Base-by-base conservation (phyloP, 2,113 vertebrate species). In the Macquaria australasica region DNA sequence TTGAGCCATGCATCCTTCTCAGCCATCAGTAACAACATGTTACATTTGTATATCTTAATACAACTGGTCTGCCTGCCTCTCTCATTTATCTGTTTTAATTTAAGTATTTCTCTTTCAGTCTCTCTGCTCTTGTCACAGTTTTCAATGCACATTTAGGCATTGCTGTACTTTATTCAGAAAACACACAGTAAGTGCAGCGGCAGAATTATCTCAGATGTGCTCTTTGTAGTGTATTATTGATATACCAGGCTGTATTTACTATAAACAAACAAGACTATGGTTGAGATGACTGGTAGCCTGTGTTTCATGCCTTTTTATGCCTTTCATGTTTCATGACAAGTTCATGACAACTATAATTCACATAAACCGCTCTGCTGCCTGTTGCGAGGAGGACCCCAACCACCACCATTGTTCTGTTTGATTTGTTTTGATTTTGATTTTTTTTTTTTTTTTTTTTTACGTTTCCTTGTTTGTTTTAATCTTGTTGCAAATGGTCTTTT, bases 391-490 rank as follows among this genome's bases (percentile, higher is more conserved):
- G 34, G 74, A 66, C 8, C 3, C 10, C 21, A 39, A 18, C 15
- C 63, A 45, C 39, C 74, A 21, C 6, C 62, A 14, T 9, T 78
- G 15, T 56, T 28, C 6, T 56, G 62, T 55, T 28, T 64, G 45
- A 51, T n/a, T 51, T 37, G 5, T 63, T 16, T 34, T 48, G 18
- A 74, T 59, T 3, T n/a, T n/a, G n/a, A n/a, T n/a, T n/a, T n/a
- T n/a, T n/a, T n/a, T n/a, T n/a, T n/a, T n/a, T n/a, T n/a, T n/a
- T n/a, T n/a, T n/a, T n/a, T n/a, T n/a, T n/a, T n/a, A n/a, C n/a
- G 25, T 74, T 60, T 60, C 34, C 23, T 55, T 10, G n/a, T 55
- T 77, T 28, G 37, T 16, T 64, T 76, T 66, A 39, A 28, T 53
- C 60, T 55, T 0, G 23, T 43, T 8, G 16, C 28, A 73, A 58